Evolutionary conservation across 2,797 vertebrate genomes (phyloP), one percentile per base, ranked within the genome.

Genomic region (Chanos chanos): DNA sequence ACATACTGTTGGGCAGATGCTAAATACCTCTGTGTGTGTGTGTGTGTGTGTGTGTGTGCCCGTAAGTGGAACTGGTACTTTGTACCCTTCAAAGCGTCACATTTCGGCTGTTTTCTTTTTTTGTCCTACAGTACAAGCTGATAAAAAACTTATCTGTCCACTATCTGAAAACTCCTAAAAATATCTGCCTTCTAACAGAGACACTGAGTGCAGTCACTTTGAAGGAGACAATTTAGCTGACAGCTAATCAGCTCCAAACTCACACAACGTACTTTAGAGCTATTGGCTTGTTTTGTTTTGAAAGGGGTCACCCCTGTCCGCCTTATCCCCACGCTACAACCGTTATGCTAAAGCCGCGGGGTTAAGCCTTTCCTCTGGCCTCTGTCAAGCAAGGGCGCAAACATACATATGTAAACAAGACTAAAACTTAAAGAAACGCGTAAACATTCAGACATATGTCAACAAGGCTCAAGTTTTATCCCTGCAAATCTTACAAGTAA

Each of bases 11-110:
- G 24, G 39, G 22, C 10, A 59, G 56, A 51, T 18, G 31, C 31
- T 47, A 33, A 59, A 69, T 59, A 60, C 21, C 67, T 48, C n/a
- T 39, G 39, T 60, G 12, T 47, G 37, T n/a, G 25, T 28, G 58
- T 24, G 33, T 24, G 24, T 22, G 47, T 41, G 25, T 13, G 24
- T 12, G 4, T 40, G 19, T 33, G 37, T 27, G 7, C n/a, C n/a
- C n/a, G n/a, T 49, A 27, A 8, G 19, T 13, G 54, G 22, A 37
- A 45, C 30, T 53, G 34, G 41, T 54, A 24, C n/a, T 22, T 22
- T 25, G 40, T 18, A n/a, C 37, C 41, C n/a, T 31, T 39, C 10
- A 50, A 40, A 49, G 34, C 6, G 30, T 27, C 5, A 5, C 25
- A 13, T 28, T 21, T n/a, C n/a, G n/a, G n/a, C n/a, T n/a, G n/a